Percentiles rank a stretch among this genome's conserved stretches.
Conservation (phyloP, 1,140 invertebrate genomes). For the Musca vetustissima region DNA sequence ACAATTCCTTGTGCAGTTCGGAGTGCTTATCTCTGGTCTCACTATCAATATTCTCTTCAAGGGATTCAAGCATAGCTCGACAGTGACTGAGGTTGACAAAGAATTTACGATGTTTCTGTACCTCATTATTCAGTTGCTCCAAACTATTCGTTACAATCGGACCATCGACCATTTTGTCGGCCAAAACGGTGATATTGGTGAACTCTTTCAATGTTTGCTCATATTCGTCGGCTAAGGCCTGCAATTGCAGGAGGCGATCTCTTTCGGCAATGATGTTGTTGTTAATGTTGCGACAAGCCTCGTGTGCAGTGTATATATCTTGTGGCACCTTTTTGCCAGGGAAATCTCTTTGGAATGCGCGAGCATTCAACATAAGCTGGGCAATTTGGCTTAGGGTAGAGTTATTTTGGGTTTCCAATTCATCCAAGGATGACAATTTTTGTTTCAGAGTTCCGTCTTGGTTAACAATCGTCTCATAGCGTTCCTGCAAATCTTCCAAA, state of each 20-base stretch:
- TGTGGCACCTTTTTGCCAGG: conserved; percentile 67
- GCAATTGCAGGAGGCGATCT: conserved; percentile 71
- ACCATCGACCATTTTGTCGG: conserved; percentile 74
- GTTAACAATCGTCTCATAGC: conserved; percentile 36
- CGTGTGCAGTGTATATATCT: conserved; percentile 65
- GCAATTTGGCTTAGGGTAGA: conserved; percentile 38
- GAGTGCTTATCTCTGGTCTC: conserved; percentile 75
- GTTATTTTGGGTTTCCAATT: conserved; percentile 47
- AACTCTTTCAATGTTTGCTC: conserved; percentile 84
- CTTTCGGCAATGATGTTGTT: conserved; percentile 69
- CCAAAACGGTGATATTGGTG: conserved; percentile 78
- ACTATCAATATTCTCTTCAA: conserved; percentile 78
- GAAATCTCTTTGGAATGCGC: conserved; percentile 64
- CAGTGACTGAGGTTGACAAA: conserved; percentile 86
- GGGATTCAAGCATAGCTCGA: conserved; percentile 76
- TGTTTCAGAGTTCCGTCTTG: conserved; percentile 47
- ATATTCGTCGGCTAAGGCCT: conserved; percentile 79
- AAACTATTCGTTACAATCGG: conserved; percentile 73
- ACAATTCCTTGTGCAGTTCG: conserved; percentile 73
- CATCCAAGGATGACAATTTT: conserved; percentile 48
- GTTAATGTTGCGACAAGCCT: conserved; percentile 69
- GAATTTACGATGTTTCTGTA: conserved; percentile 85
- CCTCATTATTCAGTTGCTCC: conserved; percentile 79
- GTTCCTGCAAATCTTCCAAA: conserved; percentile 42
- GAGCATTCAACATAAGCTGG: conserved; percentile 59